Percentiles rank a stretch among this genome's conserved stretches.
phyloP scores from a whole-genome alignment of 1,140 invertebrate species.

The Atta cephalotes region DNA sequence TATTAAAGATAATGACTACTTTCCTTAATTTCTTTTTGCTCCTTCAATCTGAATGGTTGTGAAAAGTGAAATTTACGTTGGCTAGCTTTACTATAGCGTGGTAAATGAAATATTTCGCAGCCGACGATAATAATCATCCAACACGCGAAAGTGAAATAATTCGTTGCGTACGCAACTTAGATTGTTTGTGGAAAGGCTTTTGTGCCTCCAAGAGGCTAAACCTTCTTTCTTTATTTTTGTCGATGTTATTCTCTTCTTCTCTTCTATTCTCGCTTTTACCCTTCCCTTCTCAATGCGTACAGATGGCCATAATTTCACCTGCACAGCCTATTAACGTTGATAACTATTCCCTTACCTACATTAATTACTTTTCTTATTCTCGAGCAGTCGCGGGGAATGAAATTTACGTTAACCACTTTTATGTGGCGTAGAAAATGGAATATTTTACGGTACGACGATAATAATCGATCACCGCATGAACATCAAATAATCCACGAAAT shows the following conservation, averaged over 20 bases:
- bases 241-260: constrained; percentile 4
- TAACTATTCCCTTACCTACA: constrained; percentile 48
- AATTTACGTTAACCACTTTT: constrained; percentile 51
- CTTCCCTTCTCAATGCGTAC: constrained; percentile 29
- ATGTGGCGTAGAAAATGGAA: constrained; percentile 25
- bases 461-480: constrained; percentile 35
- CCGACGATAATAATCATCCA: constrained; percentile 31
- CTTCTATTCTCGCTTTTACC: not conserved
- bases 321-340: constrained; percentile 55
- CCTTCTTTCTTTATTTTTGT: constrained; percentile 6
- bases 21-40: constrained; percentile 24
- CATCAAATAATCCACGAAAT: constrained; percentile 21
- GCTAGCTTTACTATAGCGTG: constrained; percentile 3
- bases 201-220: constrained; percentile 28
- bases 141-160: constrained; percentile 51
- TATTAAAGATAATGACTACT: constrained; percentile 40
- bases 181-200: constrained; percentile 47
- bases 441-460: constrained; percentile 38
- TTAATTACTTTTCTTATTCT: constrained; percentile 59
- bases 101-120: constrained; percentile 16
- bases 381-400: constrained; percentile 22
- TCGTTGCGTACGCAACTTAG: constrained; percentile 27
- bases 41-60: not conserved
- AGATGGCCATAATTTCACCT: constrained; percentile 50
- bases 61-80: constrained; percentile 13